Percentiles rank a stretch among this genome's conserved stretches.
phyloP scores from a whole-genome alignment of 2,888 invertebrate species.

The Lasioglossum oenotherae region DNA sequence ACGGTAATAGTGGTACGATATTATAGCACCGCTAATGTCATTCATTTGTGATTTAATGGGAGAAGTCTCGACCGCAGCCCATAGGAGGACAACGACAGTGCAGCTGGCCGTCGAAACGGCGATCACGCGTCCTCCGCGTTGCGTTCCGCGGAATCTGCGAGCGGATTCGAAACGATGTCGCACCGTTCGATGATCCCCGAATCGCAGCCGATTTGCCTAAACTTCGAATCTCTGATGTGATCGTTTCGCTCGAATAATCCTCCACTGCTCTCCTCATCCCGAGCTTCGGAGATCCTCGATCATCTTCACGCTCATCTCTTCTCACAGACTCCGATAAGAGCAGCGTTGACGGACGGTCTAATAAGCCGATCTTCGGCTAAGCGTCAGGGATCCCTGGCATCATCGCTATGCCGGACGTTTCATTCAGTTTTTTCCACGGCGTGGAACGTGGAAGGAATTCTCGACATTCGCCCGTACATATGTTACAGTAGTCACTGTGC shows the following conservation, averaged over 20 bases:
- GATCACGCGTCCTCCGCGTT: neutral
- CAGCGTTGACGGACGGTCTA: conserved; percentile 34
- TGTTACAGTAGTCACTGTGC: conserved; percentile 52
- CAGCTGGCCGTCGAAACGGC: conserved; percentile 23
- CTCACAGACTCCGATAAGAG: conserved; percentile 9
- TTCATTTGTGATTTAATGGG: conserved; percentile 83
- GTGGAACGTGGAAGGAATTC: conserved; percentile 61
- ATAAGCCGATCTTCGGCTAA: conserved; percentile 22
- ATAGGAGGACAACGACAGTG: conserved; percentile 60
- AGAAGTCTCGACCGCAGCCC: conserved; percentile 74
- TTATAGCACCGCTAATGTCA: conserved; percentile 84
- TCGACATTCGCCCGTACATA: conserved; percentile 54
- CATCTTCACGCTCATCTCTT: neutral
- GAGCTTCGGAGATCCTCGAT: neutral
- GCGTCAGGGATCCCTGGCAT: conserved; percentile 30
- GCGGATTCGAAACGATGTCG: neutral
- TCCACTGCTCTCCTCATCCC: neutral
- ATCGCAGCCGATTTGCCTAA: neutral
- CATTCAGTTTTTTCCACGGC: conserved; percentile 46
- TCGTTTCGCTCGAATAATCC: neutral
- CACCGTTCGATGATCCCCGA: neutral
- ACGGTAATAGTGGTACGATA: conserved; percentile 83
- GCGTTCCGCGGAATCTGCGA: neutral
- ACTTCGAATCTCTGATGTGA: neutral
- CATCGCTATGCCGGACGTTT: conserved; percentile 59